Evolutionary conservation across 2,113 vertebrate genomes (phyloP).

Genomic region (Crotalus horridus): DNA sequence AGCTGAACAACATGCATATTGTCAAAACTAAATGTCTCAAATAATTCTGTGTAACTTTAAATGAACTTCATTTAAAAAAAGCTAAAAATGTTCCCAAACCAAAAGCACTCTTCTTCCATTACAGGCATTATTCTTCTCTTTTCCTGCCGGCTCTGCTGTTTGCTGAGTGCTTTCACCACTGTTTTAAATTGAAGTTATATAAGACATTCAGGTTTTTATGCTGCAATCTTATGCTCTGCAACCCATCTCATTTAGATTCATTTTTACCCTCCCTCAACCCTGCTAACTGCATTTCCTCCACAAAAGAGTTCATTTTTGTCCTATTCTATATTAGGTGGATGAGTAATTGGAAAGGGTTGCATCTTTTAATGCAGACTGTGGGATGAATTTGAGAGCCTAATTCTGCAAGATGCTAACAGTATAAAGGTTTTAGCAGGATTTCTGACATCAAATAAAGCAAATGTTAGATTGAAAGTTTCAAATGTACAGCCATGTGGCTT

Average conservation of each 20-base stretch:
- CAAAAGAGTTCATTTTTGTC: constrained; percentile 42
- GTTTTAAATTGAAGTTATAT: not conserved
- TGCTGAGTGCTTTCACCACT: not conserved
- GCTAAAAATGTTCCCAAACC: constrained; percentile 25
- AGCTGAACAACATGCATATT: constrained; percentile 51
- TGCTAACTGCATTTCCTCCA: constrained; percentile 35
- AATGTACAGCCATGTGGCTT: not conserved
- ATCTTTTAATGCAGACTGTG: constrained; percentile 24
- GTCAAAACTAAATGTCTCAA: constrained; percentile 52
- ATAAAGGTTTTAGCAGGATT: not conserved
- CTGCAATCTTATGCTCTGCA: not conserved
- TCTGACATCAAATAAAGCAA: not conserved
- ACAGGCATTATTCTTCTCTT: not conserved
- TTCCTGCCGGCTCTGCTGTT: constrained; percentile 15
- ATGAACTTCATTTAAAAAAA: constrained; percentile 29
- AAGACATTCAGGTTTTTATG: constrained; percentile 11
- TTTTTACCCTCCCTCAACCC: constrained; percentile 12
- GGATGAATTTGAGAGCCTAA: not conserved
- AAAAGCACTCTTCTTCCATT: constrained; percentile 21
- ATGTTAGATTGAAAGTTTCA: not conserved
- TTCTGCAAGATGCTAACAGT: not conserved
- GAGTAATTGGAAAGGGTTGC: not conserved
- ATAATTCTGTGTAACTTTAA: constrained; percentile 60
- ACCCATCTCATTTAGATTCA: constrained; percentile 13
- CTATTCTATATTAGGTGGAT: constrained; percentile 19